Base-by-base conservation (phyloP, 1,140 invertebrate species). In the Drosophila yakuba region DNA sequence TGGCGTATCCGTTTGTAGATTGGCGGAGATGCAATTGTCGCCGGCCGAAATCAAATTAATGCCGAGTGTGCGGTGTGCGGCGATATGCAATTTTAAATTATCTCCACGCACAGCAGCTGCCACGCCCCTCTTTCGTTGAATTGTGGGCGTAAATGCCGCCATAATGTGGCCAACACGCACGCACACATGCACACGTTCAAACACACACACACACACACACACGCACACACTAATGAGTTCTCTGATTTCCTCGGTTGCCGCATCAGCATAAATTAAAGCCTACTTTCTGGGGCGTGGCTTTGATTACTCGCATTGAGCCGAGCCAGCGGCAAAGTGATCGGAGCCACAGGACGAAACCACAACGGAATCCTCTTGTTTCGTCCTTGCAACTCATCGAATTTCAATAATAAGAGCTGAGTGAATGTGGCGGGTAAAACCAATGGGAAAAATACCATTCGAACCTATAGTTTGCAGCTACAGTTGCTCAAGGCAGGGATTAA, bases 181-280 rank as follows among this genome's bases (percentile, higher is more conserved):
- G 8, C 20, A 20, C 20, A 61, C 45, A 60, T 12, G 8, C 20
- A 20, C 20, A 61, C 15, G 20, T 20, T 20, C 20, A 20, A 7
- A 44, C n/a, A 12, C 25, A 44, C n/a, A 8, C 36, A 61, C 15
- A 44, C 41, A 44, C 11, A 8, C 36, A 11, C n/a, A 12, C 36
- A 50, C 35, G 8, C 36, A 50, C 35, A 11, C 25, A 43, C 51
- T 55, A 55, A 63, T 55, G 60, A 55, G 60, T 63, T 63, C 47
- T 43, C 47, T 35, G 55, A 15, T 48, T 48, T 17, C 5, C 32
- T 38, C 20, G 8, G 17, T 11, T 36, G 50, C 60, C 15, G 39
- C 38, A 35, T 45, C 39, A 55, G 39, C 50, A 63, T 25, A 55
- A 45, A 55, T 63, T 36, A 62, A 44, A 25, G 60, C 47, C 47